Evolutionary conservation across 2,113 vertebrate species (phyloP), one percentile per base, ranked within the genome.

Genomic region (Chrysemys picta): DNA sequence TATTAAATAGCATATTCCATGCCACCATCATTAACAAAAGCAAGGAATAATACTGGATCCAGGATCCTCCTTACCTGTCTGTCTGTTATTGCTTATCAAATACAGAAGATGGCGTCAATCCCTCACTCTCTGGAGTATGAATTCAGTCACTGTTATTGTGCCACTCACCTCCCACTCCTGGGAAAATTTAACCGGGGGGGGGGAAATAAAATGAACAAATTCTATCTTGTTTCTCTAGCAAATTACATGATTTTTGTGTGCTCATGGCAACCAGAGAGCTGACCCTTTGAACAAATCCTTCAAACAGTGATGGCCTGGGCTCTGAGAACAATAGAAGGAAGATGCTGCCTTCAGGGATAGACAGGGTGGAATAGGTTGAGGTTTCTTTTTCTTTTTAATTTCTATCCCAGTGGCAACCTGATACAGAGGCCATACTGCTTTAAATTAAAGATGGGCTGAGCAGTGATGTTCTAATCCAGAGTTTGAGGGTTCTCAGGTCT

Each of bases 21-120:
- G 65, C 17, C 35, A 38, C 35, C 17, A 8, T 69, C 35, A 38
- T 69, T n/a, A 69, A 38, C 65, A 69, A 38, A 69, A 69, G 17
- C 17, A n/a, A 10, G 35, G 35, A 69, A 62, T 62, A 31, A 62
- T 54, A 54, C 53, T 62, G 27, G 12, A 35, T 45, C 42, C 7
- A 24, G 79, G 92, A 56, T 45, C 42, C 11, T 85, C 45, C 3
- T 80, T 35, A 17, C 0, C 0, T 38, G 2, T 2, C n/a, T 84
- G 17, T 62, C 0, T 76, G 21, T 31, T 47, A 24, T 25, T 85
- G 27, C 19, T 90, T 42, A 27, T 0, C 5, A 38, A 49, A 7
- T 17, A 38, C 5, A 81, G 72, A 13, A 52, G 84, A 62, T 47
- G 69, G 47, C 42, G 80, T n/a, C 52, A 4, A 0, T 42, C 22